Conservation (phyloP, 2,888 invertebrate species). For the Synergus gifuensis region DNA sequence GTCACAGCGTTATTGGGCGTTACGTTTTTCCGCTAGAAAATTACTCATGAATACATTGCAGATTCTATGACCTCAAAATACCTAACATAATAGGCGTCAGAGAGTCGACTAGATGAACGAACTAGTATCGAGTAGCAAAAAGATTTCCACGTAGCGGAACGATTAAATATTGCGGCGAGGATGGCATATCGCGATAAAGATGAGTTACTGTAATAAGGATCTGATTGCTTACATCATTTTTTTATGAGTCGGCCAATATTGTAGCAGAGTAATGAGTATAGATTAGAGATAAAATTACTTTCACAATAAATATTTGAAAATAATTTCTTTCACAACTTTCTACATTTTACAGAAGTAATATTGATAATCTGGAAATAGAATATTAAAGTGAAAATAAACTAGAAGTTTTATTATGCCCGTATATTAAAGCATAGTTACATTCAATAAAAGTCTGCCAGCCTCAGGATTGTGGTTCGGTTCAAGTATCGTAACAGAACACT, state of each 20-base stretch:
- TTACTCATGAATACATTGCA: conserved; percentile 33
- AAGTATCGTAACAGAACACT: neutral
- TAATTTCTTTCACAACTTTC: too few relatives aligned
- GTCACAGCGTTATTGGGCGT: neutral
- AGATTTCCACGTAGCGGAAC: conserved; percentile 22
- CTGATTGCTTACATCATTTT: neutral
- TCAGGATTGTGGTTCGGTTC: neutral
- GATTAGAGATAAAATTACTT: too few relatives aligned
- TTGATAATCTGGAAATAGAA: too few relatives aligned
- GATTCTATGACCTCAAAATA: conserved; percentile 29
- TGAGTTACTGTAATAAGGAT: conserved; percentile 7
- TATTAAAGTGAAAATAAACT: too few relatives aligned
- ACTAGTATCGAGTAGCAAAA: conserved; percentile 10
- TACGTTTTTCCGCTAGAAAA: conserved; percentile 18
- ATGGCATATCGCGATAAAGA: conserved; percentile 19
- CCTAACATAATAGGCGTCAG: conserved; percentile 28
- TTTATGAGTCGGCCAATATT: too few relatives aligned
- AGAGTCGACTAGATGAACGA: conserved; percentile 22
- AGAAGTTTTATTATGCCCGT: too few relatives aligned
- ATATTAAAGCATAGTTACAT: neutral
- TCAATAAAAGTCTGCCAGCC: conserved; percentile 2
- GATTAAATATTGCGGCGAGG: conserved; percentile 8
- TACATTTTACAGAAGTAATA: too few relatives aligned
- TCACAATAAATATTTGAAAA: too few relatives aligned
- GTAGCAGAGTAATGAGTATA: too few relatives aligned